phyloP scores from a whole-genome alignment of 2,797 vertebrate genomes.

The Glossophaga mutica region DNA sequence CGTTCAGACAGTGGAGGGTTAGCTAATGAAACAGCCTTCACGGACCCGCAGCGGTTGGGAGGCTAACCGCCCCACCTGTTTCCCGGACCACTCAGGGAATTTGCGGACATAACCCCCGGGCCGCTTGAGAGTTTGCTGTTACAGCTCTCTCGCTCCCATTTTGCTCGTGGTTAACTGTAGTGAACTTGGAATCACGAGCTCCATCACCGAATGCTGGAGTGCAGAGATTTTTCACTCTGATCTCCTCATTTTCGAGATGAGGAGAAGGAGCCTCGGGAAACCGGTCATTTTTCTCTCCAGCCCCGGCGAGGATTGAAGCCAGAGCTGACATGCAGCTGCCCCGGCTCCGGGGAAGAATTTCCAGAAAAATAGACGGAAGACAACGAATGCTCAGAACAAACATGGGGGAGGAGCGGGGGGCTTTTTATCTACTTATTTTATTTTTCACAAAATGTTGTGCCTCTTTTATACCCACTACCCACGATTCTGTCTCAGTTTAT shows the following conservation, averaged over 20 bases:
- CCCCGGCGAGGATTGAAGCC: not conserved
- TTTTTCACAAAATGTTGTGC: not conserved
- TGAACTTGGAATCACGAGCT: not conserved
- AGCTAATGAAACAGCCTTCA: not conserved
- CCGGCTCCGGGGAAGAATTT: not conserved
- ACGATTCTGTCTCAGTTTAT: not conserved
- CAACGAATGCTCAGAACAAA: not conserved
- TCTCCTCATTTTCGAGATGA: not conserved
- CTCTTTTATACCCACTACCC: not conserved
- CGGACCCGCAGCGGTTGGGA: not conserved
- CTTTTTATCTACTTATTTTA: not conserved
- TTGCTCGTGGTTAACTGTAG: accelerated
- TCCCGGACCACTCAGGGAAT: not conserved
- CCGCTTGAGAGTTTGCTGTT: not conserved
- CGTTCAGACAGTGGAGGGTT: not conserved
- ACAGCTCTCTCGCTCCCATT: not conserved
- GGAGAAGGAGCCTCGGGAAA: not conserved
- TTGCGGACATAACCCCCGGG: not conserved
- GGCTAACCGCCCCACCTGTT: not conserved
- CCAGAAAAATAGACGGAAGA: not conserved
- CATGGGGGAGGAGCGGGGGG: too few relatives aligned
- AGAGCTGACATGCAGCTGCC: not conserved
- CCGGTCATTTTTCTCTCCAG: not conserved
- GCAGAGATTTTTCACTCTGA: not conserved
- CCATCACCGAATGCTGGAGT: not conserved